These are phyloP conservation scores for Cecropterus lyciades DNA, from an alignment of 1,140 invertebrate species.

Conservation along the genomic window DNA sequence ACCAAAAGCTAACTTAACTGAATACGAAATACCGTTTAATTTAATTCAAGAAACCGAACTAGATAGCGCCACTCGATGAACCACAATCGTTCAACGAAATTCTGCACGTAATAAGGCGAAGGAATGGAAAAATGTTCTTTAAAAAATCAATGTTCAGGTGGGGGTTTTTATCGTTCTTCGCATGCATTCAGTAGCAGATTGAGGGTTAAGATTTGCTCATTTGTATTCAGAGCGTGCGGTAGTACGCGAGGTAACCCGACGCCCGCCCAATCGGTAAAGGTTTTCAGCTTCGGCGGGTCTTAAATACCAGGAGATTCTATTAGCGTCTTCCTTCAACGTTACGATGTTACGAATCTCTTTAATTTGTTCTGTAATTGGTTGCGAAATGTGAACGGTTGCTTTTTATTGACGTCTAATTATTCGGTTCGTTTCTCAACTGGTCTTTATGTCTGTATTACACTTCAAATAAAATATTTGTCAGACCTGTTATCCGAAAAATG, in stretches of 20 bases:
- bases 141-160: slow-evolving; percentile 71
- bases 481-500: too few relatives aligned
- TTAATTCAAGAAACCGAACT: slow-evolving; percentile 8
- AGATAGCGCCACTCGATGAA: slow-evolving; percentile 8
- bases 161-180: slow-evolving; percentile 52
- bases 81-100: slow-evolving; percentile 29
- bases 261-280: slow-evolving; percentile 50
- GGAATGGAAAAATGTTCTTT: slow-evolving; percentile 55
- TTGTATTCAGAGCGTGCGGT: slow-evolving; percentile 62
- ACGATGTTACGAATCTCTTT: slow-evolving; percentile 31
- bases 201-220: slow-evolving; percentile 73
- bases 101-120: slow-evolving; percentile 41
- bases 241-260: slow-evolving; percentile 46
- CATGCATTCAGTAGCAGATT: slow-evolving; percentile 65
- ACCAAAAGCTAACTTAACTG: neutral
- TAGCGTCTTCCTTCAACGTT: slow-evolving; percentile 51
- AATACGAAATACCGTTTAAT: slow-evolving; percentile 4
- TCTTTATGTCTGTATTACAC: neutral
- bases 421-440: slow-evolving; percentile 2
- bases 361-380: slow-evolving; percentile 31
- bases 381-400: slow-evolving; percentile 21
- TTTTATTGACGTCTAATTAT: slow-evolving; percentile 25
- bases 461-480: too few relatives aligned
- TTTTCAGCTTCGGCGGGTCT: slow-evolving; percentile 55
- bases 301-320: slow-evolving; percentile 70